Evolutionary conservation across 2,113 vertebrate genomes (phyloP), one percentile per base, ranked within the genome.

Genomic region (Festucalex cinctus): DNA sequence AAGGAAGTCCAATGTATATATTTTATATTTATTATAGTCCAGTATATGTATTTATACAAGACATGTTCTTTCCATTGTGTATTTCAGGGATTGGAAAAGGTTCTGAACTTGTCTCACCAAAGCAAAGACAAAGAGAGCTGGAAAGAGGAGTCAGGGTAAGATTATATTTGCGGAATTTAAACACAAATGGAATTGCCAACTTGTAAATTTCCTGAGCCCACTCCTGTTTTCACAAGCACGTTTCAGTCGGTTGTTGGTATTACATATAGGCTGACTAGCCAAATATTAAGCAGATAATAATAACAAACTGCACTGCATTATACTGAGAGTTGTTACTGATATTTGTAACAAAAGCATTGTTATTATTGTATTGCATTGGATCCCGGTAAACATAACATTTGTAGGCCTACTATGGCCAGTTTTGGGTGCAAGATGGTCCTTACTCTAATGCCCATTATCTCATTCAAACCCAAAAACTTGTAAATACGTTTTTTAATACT

Each of bases 61-160:
- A 51, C 20, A 9, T n/a, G 35, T 36, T n/a, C 19, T 26, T 43
- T 62, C 39, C 39, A 26, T 22, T 41, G 37, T 62, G 7, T 79
- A 6, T 87, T 85, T 59, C 69, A 93, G 97, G 96, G 96, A 77
- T 89, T 92, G 67, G 94, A 93, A 69, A 97, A 94, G 79, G 92
- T 88, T 79, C 88, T 90, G 87, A 94, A 86, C 59, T 95, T 95
- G 90, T 91, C 92, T 28, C 94, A 94, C 77, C 95, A 93, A 86
- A 88, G 58, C 70, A 94, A 93, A 87, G 92, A 92, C 54, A 94
- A 89, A 78, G 95, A 96, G 65, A 91, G 93, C 65, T 93, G 93
- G 90, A 88, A 86, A 79, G 93, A 95, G 62, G 94, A 95, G 64
- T 95, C 93, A 69, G 94, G 94, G 97, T 98, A 90, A 91, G 87